Evolutionary conservation across 2,888 invertebrate species (phyloP), one percentile per base, ranked within the genome.

Genomic region (Tenthredo amoena): DNA sequence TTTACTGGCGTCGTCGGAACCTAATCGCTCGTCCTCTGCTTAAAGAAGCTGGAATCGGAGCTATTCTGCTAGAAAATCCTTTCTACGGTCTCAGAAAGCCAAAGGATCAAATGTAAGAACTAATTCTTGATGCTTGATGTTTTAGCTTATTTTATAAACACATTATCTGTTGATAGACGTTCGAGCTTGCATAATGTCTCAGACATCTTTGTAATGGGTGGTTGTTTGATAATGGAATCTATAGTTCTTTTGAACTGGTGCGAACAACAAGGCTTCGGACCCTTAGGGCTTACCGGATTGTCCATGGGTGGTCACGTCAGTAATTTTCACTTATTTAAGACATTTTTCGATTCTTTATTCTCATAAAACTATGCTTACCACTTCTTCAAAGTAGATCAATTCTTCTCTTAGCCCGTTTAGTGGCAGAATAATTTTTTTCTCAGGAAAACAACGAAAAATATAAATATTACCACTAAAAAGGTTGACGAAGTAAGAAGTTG

Each of bases 141-240:
- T 85, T 47, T 62, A 71, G 31, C 10, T 34, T 84, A 62, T 58
- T 37, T n/a, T 58, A 62, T 84, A 83, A 84, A 58, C 58, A 21
- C 31, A 82, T 83, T 43, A 71, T 68, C 34, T 88, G 81, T 88
- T 90, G 91, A 62, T 93, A 98, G 97, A 86, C 96, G 99, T 55
- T 99, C 99, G 1, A 97, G 97, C 90, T 95, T 99, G 82, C 97
- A 97, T 92, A 98, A 99, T 94, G 99, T 99, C 4, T 98, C 98
- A 31, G 99, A 99, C 93, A 97, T 99, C 92, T 99, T 99, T 95
- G 98, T 99, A 88, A 99, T 99, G 99, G 99, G 99, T 85, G 99
- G 98, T 71, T 98, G 99, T 91, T 95, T 99, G 86, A 97, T 99
- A 87, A 95, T 99, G 90, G 99, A 99, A 94, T 97, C 98, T 65